These are phyloP conservation scores for Drosophila tripunctata DNA, from an alignment of 2,888 invertebrate species.

Conservation along the genomic window DNA sequence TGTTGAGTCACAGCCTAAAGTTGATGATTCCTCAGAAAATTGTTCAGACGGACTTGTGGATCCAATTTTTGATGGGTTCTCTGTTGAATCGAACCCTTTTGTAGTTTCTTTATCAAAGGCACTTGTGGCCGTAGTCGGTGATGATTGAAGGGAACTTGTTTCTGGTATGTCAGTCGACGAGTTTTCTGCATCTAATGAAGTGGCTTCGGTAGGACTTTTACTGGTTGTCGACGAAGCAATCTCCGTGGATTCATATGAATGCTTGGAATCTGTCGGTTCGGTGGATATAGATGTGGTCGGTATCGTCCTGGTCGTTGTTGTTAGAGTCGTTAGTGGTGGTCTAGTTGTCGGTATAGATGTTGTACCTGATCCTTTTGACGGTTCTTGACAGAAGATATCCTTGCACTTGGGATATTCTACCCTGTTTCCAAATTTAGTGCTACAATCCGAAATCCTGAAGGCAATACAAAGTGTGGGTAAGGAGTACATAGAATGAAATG, in stretches of 20 bases:
- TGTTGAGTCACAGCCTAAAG: neutral
- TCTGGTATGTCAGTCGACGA: too few relatives aligned
- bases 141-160: too few relatives aligned
- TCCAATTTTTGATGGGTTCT: neutral
- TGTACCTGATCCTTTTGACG: conserved; percentile 5
- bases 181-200: neutral
- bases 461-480: neutral
- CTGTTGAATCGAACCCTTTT: neutral
- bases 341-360: conserved; percentile 8
- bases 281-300: neutral
- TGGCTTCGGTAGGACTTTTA: neutral
- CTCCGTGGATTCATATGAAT: too few relatives aligned
- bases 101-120: neutral
- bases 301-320: conserved; percentile 4
- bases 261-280: neutral
- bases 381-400: conserved; percentile 27
- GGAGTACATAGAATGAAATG: neutral
- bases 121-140: too few relatives aligned
- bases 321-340: conserved; percentile 27
- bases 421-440: neutral
- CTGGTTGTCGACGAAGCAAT: neutral
- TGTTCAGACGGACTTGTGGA: neutral
- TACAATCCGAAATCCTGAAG: neutral
- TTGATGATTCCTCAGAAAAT: neutral
- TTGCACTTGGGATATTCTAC: conserved; percentile 12